These are phyloP conservation scores for Sturnus vulgaris DNA, from an alignment of 2,113 vertebrate species.

Conservation along the genomic window DNA sequence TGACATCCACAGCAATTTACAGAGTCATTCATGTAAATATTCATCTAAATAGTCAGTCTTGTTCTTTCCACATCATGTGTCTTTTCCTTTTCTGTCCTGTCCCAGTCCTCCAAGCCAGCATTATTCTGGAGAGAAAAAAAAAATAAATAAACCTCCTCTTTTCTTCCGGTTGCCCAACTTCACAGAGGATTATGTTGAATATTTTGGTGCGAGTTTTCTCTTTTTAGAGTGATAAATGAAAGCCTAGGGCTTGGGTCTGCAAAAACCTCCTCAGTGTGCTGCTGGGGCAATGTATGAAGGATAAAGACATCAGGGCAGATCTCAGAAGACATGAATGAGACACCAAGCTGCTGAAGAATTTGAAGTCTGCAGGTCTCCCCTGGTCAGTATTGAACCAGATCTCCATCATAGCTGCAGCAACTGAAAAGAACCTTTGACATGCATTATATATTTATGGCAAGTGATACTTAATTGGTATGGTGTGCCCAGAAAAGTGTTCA, in stretches of 20 bases:
- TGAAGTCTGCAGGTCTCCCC: not conserved
- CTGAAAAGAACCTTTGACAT: not conserved
- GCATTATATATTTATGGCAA: not conserved
- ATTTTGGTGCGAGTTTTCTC: not conserved
- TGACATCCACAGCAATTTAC: not conserved
- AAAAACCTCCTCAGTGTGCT: not conserved
- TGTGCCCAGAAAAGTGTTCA: not conserved
- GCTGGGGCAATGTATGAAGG: not conserved
- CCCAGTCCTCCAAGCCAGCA: not conserved
- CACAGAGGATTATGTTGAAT: not conserved
- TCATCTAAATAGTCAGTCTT: not conserved
- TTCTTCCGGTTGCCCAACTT: not conserved
- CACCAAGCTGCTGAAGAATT: not conserved
- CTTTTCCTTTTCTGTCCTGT: not conserved
- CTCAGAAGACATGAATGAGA: not conserved
- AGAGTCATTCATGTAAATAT: not conserved
- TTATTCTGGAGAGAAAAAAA: not conserved
- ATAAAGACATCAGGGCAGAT: not conserved
- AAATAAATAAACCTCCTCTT: rapidly evolving
- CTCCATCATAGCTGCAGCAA: not conserved
- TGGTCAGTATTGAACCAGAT: not conserved
- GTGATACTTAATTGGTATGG: not conserved
- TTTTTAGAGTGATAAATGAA: not conserved
- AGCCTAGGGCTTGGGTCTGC: not conserved
- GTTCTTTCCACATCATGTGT: not conserved